Evolutionary conservation across 1,140 invertebrate genomes (phyloP).

Genomic region (Micrasema minimum): DNA sequence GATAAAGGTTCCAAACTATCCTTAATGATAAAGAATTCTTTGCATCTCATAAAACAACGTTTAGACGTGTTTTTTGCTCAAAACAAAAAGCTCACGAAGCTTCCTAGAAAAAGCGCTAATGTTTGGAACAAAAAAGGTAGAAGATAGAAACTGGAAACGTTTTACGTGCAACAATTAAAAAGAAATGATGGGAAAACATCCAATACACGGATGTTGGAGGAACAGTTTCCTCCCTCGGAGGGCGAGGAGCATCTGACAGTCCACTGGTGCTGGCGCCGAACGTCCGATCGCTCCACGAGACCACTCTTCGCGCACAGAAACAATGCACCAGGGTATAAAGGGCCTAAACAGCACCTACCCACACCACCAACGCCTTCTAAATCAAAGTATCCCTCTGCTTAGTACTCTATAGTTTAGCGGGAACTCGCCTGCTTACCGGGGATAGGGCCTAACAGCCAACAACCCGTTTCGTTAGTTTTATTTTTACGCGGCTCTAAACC

Average conservation of each 20-base stretch:
- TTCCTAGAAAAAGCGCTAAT: neutral
- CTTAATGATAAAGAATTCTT: too few relatives aligned
- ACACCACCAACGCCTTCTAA: neutral
- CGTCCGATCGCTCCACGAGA: neutral
- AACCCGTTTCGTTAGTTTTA: conserved; percentile 38
- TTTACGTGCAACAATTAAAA: conserved; percentile 19
- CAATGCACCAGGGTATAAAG: neutral
- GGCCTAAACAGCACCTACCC: neutral
- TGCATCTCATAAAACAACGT: too few relatives aligned
- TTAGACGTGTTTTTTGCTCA: too few relatives aligned
- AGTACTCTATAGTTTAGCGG: neutral
- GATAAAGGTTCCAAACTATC: too few relatives aligned
- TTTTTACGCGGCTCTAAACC: conserved; percentile 38
- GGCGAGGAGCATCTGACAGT: conserved; percentile 19
- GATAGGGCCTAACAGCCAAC: conserved; percentile 7
- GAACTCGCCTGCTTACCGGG: neutral
- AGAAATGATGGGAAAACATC: conserved; percentile 19
- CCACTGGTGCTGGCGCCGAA: conserved; percentile 23
- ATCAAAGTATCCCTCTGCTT: too few relatives aligned
- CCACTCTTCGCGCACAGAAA: neutral
- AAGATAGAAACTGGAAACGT: neutral
- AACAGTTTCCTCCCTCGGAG: conserved; percentile 17
- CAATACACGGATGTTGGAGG: neutral
- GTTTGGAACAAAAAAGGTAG: neutral
- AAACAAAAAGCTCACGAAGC: neutral